phyloP scores from a whole-genome alignment of 2,797 vertebrate genomes.

The Erethizon dorsatum region DNA sequence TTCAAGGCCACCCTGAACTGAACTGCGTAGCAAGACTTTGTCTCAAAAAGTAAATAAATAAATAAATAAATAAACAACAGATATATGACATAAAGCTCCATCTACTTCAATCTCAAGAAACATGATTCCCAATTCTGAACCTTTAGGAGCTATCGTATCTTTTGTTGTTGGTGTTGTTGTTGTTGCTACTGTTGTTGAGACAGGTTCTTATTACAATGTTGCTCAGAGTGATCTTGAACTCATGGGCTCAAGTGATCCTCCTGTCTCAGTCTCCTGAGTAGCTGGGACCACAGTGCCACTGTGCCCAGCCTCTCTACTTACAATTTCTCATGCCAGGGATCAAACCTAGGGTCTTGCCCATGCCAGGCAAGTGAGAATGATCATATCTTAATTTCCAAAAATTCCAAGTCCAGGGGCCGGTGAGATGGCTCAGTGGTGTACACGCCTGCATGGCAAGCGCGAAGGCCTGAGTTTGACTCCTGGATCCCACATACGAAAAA shows the following conservation, averaged over 20 bases:
- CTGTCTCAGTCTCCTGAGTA: not conserved
- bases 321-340: not conserved
- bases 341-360: not conserved
- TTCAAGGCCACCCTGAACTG: not conserved
- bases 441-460: too few species aligned
- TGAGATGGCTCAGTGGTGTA: too few species aligned
- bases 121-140: not conserved
- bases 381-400: not conserved
- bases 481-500: too few species aligned
- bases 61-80: not conserved
- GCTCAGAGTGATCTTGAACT: not conserved
- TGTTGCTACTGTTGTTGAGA: not conserved
- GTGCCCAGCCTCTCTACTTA: not conserved
- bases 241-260: not conserved
- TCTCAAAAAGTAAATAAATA: not conserved
- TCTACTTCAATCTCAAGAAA: slow-evolving; percentile 36
- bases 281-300: too few species aligned
- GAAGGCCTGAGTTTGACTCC: too few species aligned
- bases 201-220: not conserved
- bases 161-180: not conserved
- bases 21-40: too few species aligned
- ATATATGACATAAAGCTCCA: not conserved
- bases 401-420: not conserved
- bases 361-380: not conserved
- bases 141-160: not conserved